A percentile compares a stretch with the other conserved stretches of the same genome.
These are phyloP conservation scores for Colistium nudipinnis DNA, from an alignment of 2,113 vertebrate species.

Conservation along the genomic window DNA sequence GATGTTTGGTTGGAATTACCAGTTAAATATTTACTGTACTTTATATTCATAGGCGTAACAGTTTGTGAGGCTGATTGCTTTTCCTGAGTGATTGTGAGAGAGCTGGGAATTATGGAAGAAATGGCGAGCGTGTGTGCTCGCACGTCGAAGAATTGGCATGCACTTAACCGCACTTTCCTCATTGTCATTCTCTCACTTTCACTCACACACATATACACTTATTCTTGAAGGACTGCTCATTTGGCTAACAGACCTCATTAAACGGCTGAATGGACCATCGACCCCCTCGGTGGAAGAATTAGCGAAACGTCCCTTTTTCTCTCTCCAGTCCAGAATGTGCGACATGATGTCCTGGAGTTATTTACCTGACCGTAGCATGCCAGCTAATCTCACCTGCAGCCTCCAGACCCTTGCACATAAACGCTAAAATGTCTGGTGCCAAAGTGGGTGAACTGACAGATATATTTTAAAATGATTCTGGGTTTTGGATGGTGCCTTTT, in stretches of 20 bases:
- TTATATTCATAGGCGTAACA: conserved; percentile 20
- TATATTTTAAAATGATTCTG: background rate
- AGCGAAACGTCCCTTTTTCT: conserved; percentile 72
- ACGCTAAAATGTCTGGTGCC: conserved; percentile 28
- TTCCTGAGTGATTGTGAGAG: conserved; percentile 12
- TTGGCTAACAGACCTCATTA: conserved; percentile 81
- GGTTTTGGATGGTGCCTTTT: background rate
- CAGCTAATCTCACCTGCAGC: conserved; percentile 66
- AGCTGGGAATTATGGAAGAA: conserved; percentile 19
- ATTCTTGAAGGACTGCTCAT: conserved; percentile 72
- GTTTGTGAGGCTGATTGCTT: conserved; percentile 27
- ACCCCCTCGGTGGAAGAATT: conserved; percentile 68
- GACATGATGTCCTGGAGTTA: conserved; percentile 71
- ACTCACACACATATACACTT: conserved; percentile 31
- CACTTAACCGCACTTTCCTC: conserved; percentile 40
- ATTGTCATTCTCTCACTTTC: conserved; percentile 20
- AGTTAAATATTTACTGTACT: conserved; percentile 28
- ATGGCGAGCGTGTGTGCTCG: background rate
- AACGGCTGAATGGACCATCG: conserved; percentile 76
- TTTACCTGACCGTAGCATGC: conserved; percentile 72
- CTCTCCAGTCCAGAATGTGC: conserved; percentile 50
- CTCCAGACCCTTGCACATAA: conserved; percentile 26
- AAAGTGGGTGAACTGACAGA: conserved; percentile 23
- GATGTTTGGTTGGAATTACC: conserved; percentile 53
- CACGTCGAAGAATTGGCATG: conserved; percentile 7